Evolutionary conservation across 2,113 vertebrate genomes (phyloP).

Genomic region (Callopanchax toddi): DNA sequence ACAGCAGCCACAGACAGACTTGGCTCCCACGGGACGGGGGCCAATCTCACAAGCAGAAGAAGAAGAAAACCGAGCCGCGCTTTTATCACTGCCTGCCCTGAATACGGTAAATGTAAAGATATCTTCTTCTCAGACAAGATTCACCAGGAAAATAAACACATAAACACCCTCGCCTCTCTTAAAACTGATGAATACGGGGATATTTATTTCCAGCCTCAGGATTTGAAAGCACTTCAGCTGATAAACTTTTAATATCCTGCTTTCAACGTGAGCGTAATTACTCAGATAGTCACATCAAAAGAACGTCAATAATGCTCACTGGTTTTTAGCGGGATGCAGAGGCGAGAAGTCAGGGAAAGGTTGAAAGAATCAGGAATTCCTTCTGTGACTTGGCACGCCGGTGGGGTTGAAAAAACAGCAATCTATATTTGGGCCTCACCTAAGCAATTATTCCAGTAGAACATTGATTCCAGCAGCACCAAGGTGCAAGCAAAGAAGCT

Average conservation of each 20-base stretch:
- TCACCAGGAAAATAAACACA: constrained; percentile 24
- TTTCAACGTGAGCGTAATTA: constrained; percentile 8
- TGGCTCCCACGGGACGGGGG: constrained; percentile 27
- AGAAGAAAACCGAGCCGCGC: constrained; percentile 32
- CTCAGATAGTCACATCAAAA: constrained; percentile 2
- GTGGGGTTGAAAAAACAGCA: constrained; percentile 33
- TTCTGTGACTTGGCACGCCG: constrained; percentile 41
- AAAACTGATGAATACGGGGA: neutral
- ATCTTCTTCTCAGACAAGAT: constrained; percentile 7
- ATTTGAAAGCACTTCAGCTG: constrained; percentile 18
- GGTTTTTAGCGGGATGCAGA: neutral
- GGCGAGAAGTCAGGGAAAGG: constrained; percentile 42
- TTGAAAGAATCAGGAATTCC: constrained; percentile 45
- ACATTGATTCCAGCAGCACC: constrained; percentile 59
- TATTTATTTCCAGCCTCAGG: constrained; percentile 37
- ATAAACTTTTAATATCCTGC: constrained; percentile 33
- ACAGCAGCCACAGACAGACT: constrained; percentile 31
- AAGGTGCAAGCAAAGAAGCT: constrained; percentile 47
- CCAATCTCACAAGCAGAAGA: constrained; percentile 31
- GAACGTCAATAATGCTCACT: neutral
- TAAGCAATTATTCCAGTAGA: constrained; percentile 67
- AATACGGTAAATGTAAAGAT: constrained; percentile 34
- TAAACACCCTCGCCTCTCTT: neutral
- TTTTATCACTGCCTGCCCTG: constrained; percentile 39
- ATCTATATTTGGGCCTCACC: constrained; percentile 61